Base-by-base conservation (phyloP, 2,888 invertebrate genomes). In the Parnassius smintheus region DNA sequence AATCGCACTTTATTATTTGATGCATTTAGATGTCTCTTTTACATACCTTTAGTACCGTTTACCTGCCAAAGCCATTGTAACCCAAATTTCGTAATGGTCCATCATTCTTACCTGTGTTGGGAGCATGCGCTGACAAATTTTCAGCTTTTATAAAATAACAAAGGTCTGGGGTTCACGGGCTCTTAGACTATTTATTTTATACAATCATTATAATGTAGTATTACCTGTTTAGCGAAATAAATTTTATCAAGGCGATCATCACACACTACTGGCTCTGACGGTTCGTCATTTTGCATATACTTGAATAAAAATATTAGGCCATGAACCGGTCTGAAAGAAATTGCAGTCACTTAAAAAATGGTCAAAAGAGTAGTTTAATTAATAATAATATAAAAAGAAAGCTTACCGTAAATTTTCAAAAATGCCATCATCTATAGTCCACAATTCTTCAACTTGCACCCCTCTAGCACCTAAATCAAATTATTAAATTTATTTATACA, bases 301-400 rank as follows among this genome's bases (percentile, higher is more conserved):
- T 98, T 98, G 88, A 99, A 99, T 61, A 99, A 89, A 81, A 99
- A 99, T 84, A 99, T 98, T 59, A 99, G 93, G 41, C 99, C 99
- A 92, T 99, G 98, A n/a, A 99, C 96, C 0, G 99, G 99, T 79
- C 98, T 98, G 81, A 57, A 85, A 85, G 22, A 57, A 64, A 67
- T 53, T 7, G 35, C 35, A 35, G 7, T 35, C 4, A 35, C 7
- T 35, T 35, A 35, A 7, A 18, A 35, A 35, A 7, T 35, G 35
- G 7, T 4, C 25, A 22, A 18, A 22, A 4, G 25, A 35, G 11
- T 46, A 46, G 46, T 35, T 12, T 52, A 35, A 35, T 35, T 52
- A 18, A 22, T n/a, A 12, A 52, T 12, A 52, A 50, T 50, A 50
- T 18, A 8, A 18, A 50, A 8, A 4, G 10, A 18, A 11, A 25